phyloP scores from a whole-genome alignment of 2,888 invertebrate species.

The Ypsolopha scabrella region DNA sequence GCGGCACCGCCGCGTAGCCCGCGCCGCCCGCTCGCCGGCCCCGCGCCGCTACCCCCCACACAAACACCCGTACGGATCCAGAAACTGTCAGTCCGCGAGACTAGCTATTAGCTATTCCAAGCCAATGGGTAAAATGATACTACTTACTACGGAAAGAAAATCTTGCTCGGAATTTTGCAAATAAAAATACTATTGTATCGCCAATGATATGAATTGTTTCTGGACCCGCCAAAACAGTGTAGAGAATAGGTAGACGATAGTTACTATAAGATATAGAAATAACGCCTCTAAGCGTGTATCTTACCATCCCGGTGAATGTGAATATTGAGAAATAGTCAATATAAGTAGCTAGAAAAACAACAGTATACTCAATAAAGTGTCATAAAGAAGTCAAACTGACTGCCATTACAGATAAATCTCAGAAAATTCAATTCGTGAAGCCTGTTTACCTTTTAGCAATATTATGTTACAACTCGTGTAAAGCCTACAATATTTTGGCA shows the following conservation, averaged over 20 bases:
- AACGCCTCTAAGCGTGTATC: slow-evolving; percentile 45
- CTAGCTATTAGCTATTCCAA: slow-evolving; percentile 1
- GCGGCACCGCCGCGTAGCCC: slow-evolving; percentile 46
- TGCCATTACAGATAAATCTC: not conserved
- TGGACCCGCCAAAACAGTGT: slow-evolving; percentile 38
- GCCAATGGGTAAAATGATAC: not conserved
- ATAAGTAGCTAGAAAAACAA: slow-evolving; percentile 42
- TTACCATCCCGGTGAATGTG: slow-evolving; percentile 60
- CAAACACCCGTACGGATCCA: not conserved
- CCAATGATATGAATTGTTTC: slow-evolving; percentile 25
- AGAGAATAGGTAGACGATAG: slow-evolving; percentile 13
- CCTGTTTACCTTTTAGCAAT: not conserved
- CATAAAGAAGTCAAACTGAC: slow-evolving; percentile 13
- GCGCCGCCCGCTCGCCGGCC: slow-evolving; percentile 11
- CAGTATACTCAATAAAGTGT: slow-evolving; percentile 31
- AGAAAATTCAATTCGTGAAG: not conserved
- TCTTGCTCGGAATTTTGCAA: not conserved
- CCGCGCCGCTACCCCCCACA: slow-evolving; percentile 29
- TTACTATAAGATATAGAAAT: slow-evolving; percentile 24
- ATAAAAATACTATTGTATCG: not conserved
- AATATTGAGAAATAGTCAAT: slow-evolving; percentile 36
- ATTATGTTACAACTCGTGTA: not conserved
- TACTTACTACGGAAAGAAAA: not conserved
- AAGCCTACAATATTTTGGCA: not conserved
- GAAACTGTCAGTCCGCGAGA: slow-evolving; percentile 1